These are phyloP conservation scores for Aethes cnicana DNA, from an alignment of 2,888 invertebrate species.

Conservation along the genomic window DNA sequence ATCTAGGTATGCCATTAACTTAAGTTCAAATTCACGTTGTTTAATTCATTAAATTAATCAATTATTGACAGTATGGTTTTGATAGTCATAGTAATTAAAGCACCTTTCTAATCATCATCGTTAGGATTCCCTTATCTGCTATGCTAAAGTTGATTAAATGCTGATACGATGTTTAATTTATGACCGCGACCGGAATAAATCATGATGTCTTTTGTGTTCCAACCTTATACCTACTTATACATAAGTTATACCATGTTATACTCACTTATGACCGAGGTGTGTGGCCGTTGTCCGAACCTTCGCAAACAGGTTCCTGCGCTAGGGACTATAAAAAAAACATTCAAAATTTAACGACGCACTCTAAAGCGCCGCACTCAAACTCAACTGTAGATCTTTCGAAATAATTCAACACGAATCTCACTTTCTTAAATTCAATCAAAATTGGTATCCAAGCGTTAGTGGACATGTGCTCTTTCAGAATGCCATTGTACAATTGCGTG, in stretches of 20 bases:
- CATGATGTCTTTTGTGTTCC: constrained; percentile 23
- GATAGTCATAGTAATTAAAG: no score
- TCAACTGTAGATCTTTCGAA: no score
- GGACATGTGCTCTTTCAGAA: constrained; percentile 2
- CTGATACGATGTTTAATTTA: constrained; percentile 14
- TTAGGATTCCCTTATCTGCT: no score
- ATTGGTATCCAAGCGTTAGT: neutral
- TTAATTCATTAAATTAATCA: no score
- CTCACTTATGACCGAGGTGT: constrained; percentile 49
- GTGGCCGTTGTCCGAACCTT: constrained; percentile 44
- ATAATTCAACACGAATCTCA: constrained; percentile 58
- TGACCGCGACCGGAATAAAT: constrained; percentile 16
- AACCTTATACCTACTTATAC: neutral
- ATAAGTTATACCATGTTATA: constrained; percentile 26
- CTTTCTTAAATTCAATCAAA: constrained; percentile 64
- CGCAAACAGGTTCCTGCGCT: constrained; percentile 61
- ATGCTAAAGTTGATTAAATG: neutral
- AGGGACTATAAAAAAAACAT: constrained; percentile 61
- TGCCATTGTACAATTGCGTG: constrained; percentile 8
- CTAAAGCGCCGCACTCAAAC: constrained; percentile 49
- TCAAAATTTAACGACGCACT: constrained; percentile 64
- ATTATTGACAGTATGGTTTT: no score
- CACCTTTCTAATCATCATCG: no score
- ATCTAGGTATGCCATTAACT: no score
- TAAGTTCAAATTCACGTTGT: no score